Conservation (phyloP, 2,797 vertebrate species). For the Myiotriccus ornatus region DNA sequence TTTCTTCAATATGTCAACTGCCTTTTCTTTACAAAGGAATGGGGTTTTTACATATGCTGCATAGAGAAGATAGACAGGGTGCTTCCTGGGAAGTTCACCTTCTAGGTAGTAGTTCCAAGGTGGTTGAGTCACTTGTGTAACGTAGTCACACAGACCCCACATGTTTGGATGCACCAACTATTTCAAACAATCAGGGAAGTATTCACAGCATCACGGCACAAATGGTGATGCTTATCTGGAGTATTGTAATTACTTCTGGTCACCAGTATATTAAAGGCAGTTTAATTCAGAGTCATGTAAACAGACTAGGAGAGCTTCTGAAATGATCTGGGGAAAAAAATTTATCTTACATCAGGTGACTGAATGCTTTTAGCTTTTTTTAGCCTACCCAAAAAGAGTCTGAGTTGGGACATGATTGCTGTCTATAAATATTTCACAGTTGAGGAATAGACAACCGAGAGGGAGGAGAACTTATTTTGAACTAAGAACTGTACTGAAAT, state of each 20-base stretch:
- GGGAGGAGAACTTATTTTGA: slow-evolving; percentile 51
- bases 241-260: not conserved
- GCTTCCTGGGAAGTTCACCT: not conserved
- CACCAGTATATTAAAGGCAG: not conserved
- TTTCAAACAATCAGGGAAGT: not conserved
- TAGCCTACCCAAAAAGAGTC: slow-evolving; percentile 23
- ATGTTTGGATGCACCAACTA: not conserved
- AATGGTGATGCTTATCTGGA: not conserved
- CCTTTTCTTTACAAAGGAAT: not conserved
- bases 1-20: not conserved
- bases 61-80: not conserved
- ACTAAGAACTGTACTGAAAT: slow-evolving; percentile 6
- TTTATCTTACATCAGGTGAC: slow-evolving; percentile 10
- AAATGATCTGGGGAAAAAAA: not conserved
- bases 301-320: not conserved
- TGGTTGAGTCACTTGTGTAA: not conserved
- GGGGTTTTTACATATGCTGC: not conserved
- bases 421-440: slow-evolving; percentile 47
- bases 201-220: not conserved
- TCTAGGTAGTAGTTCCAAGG: not conserved
- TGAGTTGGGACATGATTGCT: slow-evolving; percentile 25
- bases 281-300: not conserved
- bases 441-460: slow-evolving; percentile 37
- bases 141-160: not conserved
- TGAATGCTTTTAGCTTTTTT: slow-evolving; percentile 32